These are phyloP conservation scores for Myotis lucifugus DNA, from an alignment of 2,113 vertebrate species.

Conservation along the genomic window DNA sequence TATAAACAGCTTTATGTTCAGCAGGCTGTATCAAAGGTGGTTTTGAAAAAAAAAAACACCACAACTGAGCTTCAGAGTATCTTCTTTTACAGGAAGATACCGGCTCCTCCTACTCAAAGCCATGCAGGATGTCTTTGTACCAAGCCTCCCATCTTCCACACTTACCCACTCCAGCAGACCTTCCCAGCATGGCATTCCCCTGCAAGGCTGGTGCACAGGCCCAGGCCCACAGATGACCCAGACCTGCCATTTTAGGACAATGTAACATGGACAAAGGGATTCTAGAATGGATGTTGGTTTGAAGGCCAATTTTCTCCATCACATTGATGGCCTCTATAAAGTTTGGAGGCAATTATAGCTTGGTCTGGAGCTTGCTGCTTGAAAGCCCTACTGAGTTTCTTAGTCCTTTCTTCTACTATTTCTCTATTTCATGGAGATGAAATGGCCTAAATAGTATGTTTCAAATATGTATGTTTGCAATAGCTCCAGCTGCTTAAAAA, in stretches of 20 bases:
- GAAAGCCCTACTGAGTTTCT: not conserved
- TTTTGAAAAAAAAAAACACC: not conserved
- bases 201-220: not conserved
- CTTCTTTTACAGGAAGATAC: not conserved
- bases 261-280: not conserved
- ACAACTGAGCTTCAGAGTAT: not conserved
- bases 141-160: not conserved
- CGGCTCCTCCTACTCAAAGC: not conserved
- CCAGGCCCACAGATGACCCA: not conserved
- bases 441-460: constrained; percentile 8
- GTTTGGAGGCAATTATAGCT: not conserved
- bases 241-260: not conserved
- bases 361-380: not conserved
- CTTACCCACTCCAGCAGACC: not conserved
- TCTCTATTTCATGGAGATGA: constrained; percentile 12
- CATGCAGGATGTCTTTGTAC: not conserved
- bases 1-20: not conserved
- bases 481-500: constrained; percentile 15
- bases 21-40: not conserved
- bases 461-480: not conserved
- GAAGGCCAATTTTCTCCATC: not conserved
- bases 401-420: not conserved
- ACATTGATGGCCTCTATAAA: not conserved
- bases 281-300: not conserved
- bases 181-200: not conserved